Evolutionary conservation across 2,113 vertebrate species (phyloP), one percentile per base, ranked within the genome.

Genomic region (Anolis sagrei): DNA sequence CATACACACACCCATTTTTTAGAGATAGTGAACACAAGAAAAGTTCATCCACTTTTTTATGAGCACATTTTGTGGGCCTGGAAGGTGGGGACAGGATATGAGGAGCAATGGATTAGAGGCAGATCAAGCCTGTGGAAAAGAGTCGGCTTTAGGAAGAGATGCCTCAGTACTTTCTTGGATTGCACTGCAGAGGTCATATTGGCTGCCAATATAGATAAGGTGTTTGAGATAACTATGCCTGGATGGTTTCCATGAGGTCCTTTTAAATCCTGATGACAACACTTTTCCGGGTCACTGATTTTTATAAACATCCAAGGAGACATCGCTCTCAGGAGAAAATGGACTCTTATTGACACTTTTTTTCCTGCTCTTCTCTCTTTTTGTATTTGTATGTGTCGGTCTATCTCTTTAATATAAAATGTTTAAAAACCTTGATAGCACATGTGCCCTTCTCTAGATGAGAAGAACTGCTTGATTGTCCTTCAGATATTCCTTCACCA

Each of bases 241-340:
- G 51, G 25, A 75, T 4, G 27, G 1, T 48, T 90, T 89, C 85
- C 21, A 48, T 32, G 39, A 72, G 79, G 73, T 5, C 61, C 1
- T 88, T 89, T 90, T 82, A 13, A 88, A 84, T 84, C 1, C 83
- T 88, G 14, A 19, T 86, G 48, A 61, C 23, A 66, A 1, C 54
- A 49, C 1, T 82, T 88, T 88, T 83, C 36, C 51, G 66, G 72
- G 74, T 54, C 72, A 90, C 9, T 61, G 25, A n/a, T 1, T 88
- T 72, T 90, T 76, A n/a, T 34, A 90, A 83, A 79, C 74, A 29
- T 70, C 70, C 83, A 13, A 69, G 13, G 10, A 74, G 5, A 39
- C 66, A 29, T 82, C 8, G 76, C 79, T 5, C 19, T 80, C n/a
- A 29, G 64, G 78, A 87, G 54, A 86, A 75, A 29, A 75, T 8